Conservation (phyloP, 2,797 vertebrate species). For the Enteromius anoplus region DNA sequence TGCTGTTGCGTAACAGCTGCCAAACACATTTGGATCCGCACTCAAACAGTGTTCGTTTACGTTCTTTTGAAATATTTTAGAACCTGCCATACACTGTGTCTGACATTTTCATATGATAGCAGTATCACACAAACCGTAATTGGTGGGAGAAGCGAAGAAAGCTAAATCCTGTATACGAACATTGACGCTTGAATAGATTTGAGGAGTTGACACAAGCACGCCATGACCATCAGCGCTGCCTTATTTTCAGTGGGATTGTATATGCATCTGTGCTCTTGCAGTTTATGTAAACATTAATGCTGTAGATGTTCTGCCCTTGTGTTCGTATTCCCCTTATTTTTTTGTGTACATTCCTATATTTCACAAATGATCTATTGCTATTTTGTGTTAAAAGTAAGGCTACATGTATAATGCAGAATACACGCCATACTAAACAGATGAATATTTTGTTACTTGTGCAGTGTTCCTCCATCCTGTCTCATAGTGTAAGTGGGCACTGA, state of each 20-base stretch:
- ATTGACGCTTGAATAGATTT: neutral
- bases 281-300: constrained; percentile 41
- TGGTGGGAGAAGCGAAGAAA: constrained; percentile 47
- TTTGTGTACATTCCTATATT: constrained; percentile 83
- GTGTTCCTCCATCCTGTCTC: constrained; percentile 71
- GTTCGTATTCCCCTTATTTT: constrained; percentile 74
- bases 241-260: constrained; percentile 55
- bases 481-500: constrained; percentile 64
- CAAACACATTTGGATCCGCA: constrained; percentile 57
- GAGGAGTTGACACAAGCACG: constrained; percentile 28
- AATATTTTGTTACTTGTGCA: constrained; percentile 79
- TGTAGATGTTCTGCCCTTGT: constrained; percentile 47
- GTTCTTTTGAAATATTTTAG: constrained; percentile 53
- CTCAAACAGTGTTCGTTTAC: constrained; percentile 63
- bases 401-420: constrained; percentile 77
- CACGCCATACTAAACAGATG: constrained; percentile 72
- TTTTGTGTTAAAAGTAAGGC: constrained; percentile 75
- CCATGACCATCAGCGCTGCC: constrained; percentile 51
- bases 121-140: constrained; percentile 22
- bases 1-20: constrained; percentile 60
- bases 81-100: constrained; percentile 50
- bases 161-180: constrained; percentile 1
- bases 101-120: neutral
- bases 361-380: constrained; percentile 69
- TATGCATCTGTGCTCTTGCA: constrained; percentile 56